Evolutionary conservation across 2,113 vertebrate genomes (phyloP), one percentile per base, ranked within the genome.

Genomic region (Acanthochromis polyacanthus): DNA sequence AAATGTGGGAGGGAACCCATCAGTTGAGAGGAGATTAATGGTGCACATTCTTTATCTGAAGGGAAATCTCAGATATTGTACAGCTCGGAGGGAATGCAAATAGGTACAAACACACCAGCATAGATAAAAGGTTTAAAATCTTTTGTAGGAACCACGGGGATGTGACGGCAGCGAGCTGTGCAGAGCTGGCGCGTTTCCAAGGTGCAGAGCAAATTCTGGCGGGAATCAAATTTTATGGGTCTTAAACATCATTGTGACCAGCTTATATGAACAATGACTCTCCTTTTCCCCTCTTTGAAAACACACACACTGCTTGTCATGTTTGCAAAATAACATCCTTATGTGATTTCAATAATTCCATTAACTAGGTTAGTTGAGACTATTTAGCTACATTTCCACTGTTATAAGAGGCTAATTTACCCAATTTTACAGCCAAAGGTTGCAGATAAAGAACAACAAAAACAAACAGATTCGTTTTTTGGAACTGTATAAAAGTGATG

Each of bases 191-290:
- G 48, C 7, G 15, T 32, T 80, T 81, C 83, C 89, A 87, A 85
- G 78, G 87, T 89, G 84, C 88, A 82, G 67, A 71, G 83, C 63
- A 81, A 88, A 91, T 89, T 91, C 86, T 81, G 50, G 71, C 50
- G 85, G 73, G 82, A 91, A 92, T 92, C 83, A 83, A 83, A 92
- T 92, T 90, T 88, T 81, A 92, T 86, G 90, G 89, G 71, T 90
- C 90, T 91, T 90, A 90, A 89, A 88, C 78, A 84, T 93, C 78
- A 90, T 87, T 92, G 91, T 90, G 81, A 81, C 64, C 68, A 87
- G 83, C 86, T 91, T 91, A 90, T 80, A 71, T 71, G 82, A 89
- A 93, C 89, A 92, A 93, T 88, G 87, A 58, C 58, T 83, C 75
- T 60, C 45, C 20, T 78, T 80, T 63, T 73, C 66, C 62, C 63